Evolutionary conservation across 2,113 vertebrate species (phyloP).

Genomic region (Dunckerocampus dactyliophorus): DNA sequence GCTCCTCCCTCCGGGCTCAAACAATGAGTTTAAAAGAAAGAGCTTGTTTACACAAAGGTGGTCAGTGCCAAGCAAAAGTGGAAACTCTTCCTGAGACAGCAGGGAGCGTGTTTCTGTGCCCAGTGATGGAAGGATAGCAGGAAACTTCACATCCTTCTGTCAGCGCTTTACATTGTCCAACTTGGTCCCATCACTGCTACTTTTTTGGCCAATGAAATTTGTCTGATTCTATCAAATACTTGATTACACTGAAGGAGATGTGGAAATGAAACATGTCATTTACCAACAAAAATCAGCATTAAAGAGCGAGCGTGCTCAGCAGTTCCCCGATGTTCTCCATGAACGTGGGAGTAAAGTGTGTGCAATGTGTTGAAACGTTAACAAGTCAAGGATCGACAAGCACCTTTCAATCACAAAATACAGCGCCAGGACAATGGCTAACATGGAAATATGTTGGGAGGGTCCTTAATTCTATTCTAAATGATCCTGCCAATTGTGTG

Average conservation of each 20-base stretch:
- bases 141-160: slow-evolving; percentile 31
- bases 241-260: slow-evolving; percentile 11
- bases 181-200: too few species aligned
- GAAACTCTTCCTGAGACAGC: slow-evolving; percentile 78
- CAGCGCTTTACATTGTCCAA: background rate
- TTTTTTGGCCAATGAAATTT: too few species aligned
- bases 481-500: too few species aligned
- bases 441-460: too few species aligned
- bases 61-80: slow-evolving; percentile 51
- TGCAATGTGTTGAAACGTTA: too few species aligned
- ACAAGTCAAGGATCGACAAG: too few species aligned
- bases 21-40: slow-evolving; percentile 62
- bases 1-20: slow-evolving; percentile 27
- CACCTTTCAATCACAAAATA: too few species aligned
- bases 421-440: too few species aligned
- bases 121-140: slow-evolving; percentile 38
- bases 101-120: slow-evolving; percentile 39
- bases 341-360: too few species aligned
- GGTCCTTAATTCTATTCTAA: too few species aligned
- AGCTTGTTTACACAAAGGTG: slow-evolving; percentile 65
- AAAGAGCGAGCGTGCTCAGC: background rate
- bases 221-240: too few species aligned
- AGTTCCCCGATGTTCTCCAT: slow-evolving; percentile 12
- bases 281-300: too few species aligned
- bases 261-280: background rate